Percentiles rank a stretch among this genome's conserved stretches.
phyloP scores from a whole-genome alignment of 2,113 vertebrate species.

The Erythrolamprus reginae region DNA sequence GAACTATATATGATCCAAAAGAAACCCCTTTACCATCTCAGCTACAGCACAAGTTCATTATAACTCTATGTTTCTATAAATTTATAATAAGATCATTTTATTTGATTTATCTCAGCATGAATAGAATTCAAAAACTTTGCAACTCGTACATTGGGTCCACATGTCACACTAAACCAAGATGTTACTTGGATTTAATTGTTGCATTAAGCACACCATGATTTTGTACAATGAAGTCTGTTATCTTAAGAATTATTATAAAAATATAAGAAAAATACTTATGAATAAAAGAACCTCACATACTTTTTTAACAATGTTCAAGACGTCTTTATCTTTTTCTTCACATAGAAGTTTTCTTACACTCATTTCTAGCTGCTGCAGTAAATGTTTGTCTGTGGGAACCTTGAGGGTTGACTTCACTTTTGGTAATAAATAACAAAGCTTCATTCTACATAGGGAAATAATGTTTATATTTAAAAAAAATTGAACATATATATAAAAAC shows the following conservation, averaged over 20 bases:
- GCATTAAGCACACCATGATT: neutral
- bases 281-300: constrained; percentile 63
- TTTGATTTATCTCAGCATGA: constrained; percentile 10
- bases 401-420: constrained; percentile 85
- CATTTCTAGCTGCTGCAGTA: constrained; percentile 89
- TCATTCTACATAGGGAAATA: constrained; percentile 68
- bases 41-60: neutral
- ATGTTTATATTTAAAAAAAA: neutral
- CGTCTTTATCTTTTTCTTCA: constrained; percentile 93
- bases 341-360: constrained; percentile 88
- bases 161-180: neutral
- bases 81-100: neutral
- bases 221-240: neutral
- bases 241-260: neutral
- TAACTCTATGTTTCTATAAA: neutral
- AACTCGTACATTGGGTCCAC: neutral
- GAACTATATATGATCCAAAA: neutral
- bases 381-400: constrained; percentile 85
- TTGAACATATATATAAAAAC: neutral
- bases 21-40: neutral
- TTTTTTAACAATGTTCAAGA: constrained; percentile 83
- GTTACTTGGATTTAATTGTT: neutral
- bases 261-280: neutral
- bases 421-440: constrained; percentile 86
- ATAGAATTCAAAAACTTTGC: neutral